Conservation (phyloP, 2,113 vertebrate species). For the Smithornis capensis region DNA sequence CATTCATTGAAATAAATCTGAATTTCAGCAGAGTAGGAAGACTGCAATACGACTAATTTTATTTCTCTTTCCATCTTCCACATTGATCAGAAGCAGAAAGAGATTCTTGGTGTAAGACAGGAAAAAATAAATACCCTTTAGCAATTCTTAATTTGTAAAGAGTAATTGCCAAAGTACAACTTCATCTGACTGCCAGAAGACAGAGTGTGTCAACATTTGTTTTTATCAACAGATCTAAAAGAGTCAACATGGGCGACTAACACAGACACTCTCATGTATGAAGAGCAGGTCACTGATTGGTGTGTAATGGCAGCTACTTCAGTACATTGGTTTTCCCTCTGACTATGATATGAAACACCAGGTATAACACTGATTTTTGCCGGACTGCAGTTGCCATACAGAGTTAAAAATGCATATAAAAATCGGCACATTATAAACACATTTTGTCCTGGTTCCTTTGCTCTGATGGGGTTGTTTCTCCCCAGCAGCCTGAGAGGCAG, state of each 20-base stretch:
- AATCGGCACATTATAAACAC: not conserved
- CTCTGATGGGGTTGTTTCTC: not conserved
- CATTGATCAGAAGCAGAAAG: not conserved
- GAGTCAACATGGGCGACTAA: not conserved
- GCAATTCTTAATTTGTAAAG: not conserved
- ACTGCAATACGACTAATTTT: not conserved
- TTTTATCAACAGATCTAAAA: not conserved
- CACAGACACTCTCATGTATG: rapidly evolving
- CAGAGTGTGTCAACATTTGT: not conserved
- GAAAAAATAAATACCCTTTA: not conserved
- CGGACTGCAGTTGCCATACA: not conserved
- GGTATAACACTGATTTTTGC: not conserved
- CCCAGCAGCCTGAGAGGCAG: not conserved
- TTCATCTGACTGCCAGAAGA: not conserved
- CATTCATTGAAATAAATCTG: not conserved
- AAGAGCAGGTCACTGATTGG: not conserved
- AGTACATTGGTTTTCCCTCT: not conserved
- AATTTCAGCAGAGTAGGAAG: not conserved
- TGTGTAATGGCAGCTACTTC: not conserved
- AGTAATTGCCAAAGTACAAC: not conserved
- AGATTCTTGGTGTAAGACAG: not conserved
- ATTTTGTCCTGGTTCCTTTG: not conserved
- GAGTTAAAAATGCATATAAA: not conserved
- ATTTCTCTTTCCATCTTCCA: not conserved
- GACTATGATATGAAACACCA: not conserved